These are phyloP conservation scores for Melinopterus prodromus DNA, from an alignment of 2,888 invertebrate species.

Conservation along the genomic window DNA sequence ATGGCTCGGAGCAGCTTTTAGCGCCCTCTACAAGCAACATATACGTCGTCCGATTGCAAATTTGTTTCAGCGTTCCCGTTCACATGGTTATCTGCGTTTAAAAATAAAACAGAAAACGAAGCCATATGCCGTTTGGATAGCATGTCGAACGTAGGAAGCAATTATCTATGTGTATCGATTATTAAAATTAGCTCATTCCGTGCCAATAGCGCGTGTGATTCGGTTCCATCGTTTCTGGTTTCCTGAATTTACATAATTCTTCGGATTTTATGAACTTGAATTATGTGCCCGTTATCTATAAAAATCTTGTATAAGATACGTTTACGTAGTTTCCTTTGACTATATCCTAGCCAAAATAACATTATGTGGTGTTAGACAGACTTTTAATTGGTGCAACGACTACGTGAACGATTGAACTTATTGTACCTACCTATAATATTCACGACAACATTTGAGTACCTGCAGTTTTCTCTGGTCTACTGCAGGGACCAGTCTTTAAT, in stretches of 20 bases:
- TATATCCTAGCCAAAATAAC: background rate
- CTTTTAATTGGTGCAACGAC: too few relatives aligned
- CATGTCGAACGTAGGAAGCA: constrained; percentile 21
- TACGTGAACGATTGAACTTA: too few relatives aligned
- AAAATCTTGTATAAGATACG: background rate
- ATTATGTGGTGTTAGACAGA: background rate
- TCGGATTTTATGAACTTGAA: background rate
- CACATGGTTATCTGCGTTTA: constrained; percentile 23
- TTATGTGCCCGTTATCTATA: background rate
- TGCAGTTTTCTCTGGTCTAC: too few relatives aligned
- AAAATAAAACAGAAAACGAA: constrained; percentile 17
- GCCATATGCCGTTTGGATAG: constrained; percentile 11
- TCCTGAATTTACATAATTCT: background rate
- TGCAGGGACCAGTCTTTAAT: too few relatives aligned
- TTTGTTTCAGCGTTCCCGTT: constrained; percentile 19
- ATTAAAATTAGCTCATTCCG: constrained; percentile 22
- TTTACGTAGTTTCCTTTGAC: background rate
- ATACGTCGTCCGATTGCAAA: constrained; percentile 5
- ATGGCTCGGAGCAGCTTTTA: background rate
- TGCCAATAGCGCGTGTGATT: constrained; percentile 24
- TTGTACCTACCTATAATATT: too few relatives aligned
- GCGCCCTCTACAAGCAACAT: background rate
- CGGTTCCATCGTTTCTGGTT: constrained; percentile 1
- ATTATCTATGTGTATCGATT: constrained; percentile 24
- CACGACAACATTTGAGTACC: too few relatives aligned